phyloP scores from a whole-genome alignment of 2,888 invertebrate genomes.

The Isotomurus palustris region DNA sequence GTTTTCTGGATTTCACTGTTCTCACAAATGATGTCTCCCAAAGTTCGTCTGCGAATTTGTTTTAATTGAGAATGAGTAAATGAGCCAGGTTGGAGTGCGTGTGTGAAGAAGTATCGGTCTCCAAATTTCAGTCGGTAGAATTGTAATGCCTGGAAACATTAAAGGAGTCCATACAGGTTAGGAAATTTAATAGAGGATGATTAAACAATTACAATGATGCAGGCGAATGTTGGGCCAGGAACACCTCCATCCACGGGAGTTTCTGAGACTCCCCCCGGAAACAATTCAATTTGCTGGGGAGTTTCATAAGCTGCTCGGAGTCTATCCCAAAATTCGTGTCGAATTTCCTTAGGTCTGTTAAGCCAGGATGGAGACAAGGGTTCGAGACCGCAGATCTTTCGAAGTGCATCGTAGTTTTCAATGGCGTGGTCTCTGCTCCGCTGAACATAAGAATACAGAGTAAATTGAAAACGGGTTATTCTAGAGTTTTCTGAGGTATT shows the following conservation, averaged over 20 bases:
- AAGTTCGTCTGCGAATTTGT: constrained; percentile 18
- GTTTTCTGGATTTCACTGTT: constrained; percentile 14
- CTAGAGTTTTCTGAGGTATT: no score
- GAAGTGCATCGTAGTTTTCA: constrained; percentile 48
- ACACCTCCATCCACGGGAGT: neutral
- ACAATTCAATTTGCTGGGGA: neutral
- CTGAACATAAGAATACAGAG: neutral
- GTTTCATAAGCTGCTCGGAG: constrained; percentile 15
- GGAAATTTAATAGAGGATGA: neutral
- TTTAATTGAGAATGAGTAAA: constrained; percentile 26
- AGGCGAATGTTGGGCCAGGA: neutral
- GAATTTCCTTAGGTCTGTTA: constrained; percentile 10
- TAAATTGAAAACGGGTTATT: no score
- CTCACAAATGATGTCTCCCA: constrained; percentile 38
- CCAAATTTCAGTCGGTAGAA: constrained; percentile 25
- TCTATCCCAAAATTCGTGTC: constrained; percentile 9
- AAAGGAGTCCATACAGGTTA: neutral
- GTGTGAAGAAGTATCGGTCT: constrained; percentile 41
- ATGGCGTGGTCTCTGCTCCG: constrained; percentile 48
- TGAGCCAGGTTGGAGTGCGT: constrained; percentile 9
- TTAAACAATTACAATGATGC: no score
- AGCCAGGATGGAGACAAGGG: neutral
- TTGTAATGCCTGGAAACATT: constrained; percentile 20
- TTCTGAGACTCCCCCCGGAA: neutral
- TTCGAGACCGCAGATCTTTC: constrained; percentile 35